Evolutionary conservation across 2,888 invertebrate genomes (phyloP), one percentile per base, ranked within the genome.

Genomic region (Hoplodrina ambigua): DNA sequence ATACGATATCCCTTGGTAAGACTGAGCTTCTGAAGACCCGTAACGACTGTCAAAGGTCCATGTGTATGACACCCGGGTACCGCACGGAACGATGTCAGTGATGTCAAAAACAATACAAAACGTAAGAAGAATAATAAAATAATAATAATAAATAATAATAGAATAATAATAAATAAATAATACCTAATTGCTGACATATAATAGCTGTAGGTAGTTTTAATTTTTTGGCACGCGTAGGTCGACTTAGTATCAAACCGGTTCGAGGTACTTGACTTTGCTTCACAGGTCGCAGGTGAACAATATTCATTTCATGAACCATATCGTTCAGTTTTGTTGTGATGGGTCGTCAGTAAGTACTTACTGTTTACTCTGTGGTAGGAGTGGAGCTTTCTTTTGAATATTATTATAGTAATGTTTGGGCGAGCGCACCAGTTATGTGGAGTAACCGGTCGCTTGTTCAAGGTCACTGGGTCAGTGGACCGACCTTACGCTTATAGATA

Each of bases 381-480:
- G 53, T 46, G 55, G 11, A 69, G 82, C 82, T 82, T 81, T 77
- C 77, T 81, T 72, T 80, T 70, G 19, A 74, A 78, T 78, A 44
- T 76, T 75, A 75, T 80, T 62, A 65, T 69, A 74, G 66, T 79
- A 69, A 75, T 72, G 76, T 80, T 83, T 80, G 75, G 69, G 74
- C 73, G 74, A 73, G 72, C 89, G 90, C 87, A 91, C 90, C 84
- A 90, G 87, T 86, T 90, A 89, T 88, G 85, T 83, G 71, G 85
- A 83, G 86, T 87, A 91, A 93, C 94, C 94, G 93, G 94, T 94
- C 87, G 85, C 68, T 81, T 20, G 77, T 85, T 89, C 91, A 94
- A 92, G 94, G 94, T 93, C 91, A 95, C 90, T 94, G 87, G 94
- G 95, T 94, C 90, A 94, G 90, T 91, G 89, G 92, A 90, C 91